Percentiles rank a stretch among this genome's conserved stretches.
These are phyloP conservation scores for Acrobeloides nanus DNA, from an alignment of 2,888 invertebrate genomes.

Conservation along the genomic window DNA sequence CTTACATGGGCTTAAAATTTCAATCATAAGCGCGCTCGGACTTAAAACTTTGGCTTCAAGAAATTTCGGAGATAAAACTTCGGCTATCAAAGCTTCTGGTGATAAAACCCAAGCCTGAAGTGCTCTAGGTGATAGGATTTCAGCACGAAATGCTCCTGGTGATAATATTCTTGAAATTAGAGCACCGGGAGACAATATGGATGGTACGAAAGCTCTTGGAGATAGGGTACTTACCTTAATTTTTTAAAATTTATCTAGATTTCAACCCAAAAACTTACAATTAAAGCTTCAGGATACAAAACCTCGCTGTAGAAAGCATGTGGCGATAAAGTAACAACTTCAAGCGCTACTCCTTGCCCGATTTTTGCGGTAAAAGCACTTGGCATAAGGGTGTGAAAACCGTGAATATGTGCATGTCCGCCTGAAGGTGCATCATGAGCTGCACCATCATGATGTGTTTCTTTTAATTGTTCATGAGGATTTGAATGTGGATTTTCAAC, in stretches of 20 bases:
- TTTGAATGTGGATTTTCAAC: too few relatives aligned
- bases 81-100: constrained; percentile 39
- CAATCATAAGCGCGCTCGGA: too few relatives aligned
- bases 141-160: constrained; percentile 42
- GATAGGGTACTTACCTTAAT: constrained; percentile 2
- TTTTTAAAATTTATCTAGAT: neutral
- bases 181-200: constrained; percentile 40
- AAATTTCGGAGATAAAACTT: too few relatives aligned
- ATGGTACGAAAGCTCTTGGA: constrained; percentile 20
- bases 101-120: constrained; percentile 43
- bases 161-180: constrained; percentile 39
- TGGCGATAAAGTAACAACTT: constrained; percentile 21
- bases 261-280: too few relatives aligned
- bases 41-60: too few relatives aligned
- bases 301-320: constrained; percentile 22
- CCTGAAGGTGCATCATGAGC: too few relatives aligned
- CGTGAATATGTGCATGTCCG: too few relatives aligned
- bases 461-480: too few relatives aligned
- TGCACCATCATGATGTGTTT: too few relatives aligned
- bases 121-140: constrained; percentile 42
- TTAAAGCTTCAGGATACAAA: constrained; percentile 19
- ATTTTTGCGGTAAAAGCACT: constrained; percentile 19
- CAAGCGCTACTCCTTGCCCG: constrained; percentile 21
- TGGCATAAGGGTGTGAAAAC: constrained; percentile 20
- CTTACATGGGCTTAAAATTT: too few relatives aligned